phyloP scores from a whole-genome alignment of 2,797 vertebrate species.

The Esox masquinongy region DNA sequence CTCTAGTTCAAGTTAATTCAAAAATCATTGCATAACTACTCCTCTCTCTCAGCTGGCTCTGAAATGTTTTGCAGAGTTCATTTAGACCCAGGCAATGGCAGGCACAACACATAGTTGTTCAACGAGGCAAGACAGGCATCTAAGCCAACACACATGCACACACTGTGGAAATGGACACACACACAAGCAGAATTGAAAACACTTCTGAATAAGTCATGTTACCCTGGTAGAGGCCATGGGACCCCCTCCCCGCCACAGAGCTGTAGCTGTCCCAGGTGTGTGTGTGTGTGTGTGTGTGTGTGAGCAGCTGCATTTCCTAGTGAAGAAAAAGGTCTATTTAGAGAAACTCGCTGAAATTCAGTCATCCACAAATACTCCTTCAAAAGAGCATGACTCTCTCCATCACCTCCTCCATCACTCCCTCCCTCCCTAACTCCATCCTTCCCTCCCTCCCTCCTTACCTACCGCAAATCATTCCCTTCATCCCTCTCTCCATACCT shows the following conservation, averaged over 20 bases:
- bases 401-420: slow-evolving; percentile 19
- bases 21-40: neutral
- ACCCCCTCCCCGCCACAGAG: slow-evolving; percentile 25
- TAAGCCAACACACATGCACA: slow-evolving; percentile 3
- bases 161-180: slow-evolving; percentile 15
- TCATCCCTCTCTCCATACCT: too few relatives aligned
- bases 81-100: slow-evolving; percentile 18
- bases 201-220: slow-evolving; percentile 35
- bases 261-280: slow-evolving; percentile 15
- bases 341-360: slow-evolving; percentile 17
- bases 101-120: slow-evolving; percentile 14
- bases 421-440: neutral
- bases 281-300: too few relatives aligned
- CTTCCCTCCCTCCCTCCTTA: slow-evolving; percentile 13
- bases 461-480: too few relatives aligned
- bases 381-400: slow-evolving; percentile 21
- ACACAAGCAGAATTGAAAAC: neutral
- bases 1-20: neutral
- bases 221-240: slow-evolving; percentile 31
- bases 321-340: slow-evolving; percentile 33
- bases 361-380: slow-evolving; percentile 14
- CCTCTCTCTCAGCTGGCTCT: slow-evolving; percentile 21
- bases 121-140: neutral
- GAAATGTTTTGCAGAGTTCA: slow-evolving; percentile 23
- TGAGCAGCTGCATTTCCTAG: neutral